Evolutionary conservation across 2,113 vertebrate genomes (phyloP).

Genomic region (Myrmecobius fasciatus): DNA sequence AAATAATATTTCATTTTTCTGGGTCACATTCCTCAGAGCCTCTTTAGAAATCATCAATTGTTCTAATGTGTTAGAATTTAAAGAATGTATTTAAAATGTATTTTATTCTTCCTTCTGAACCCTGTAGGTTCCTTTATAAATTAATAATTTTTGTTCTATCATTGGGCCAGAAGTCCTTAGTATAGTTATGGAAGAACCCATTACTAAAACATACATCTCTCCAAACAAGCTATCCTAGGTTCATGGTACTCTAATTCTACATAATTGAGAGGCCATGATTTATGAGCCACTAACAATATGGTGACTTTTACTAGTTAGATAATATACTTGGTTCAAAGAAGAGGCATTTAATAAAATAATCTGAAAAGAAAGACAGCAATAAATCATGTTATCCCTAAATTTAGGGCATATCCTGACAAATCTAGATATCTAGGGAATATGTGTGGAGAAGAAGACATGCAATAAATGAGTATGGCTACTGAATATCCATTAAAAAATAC

Average conservation of each 20-base stretch:
- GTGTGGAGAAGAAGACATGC: background rate
- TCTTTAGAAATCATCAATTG: background rate
- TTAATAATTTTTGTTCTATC: background rate
- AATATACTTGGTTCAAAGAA: background rate
- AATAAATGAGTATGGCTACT: background rate
- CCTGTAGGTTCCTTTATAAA: background rate
- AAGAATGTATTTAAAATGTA: background rate
- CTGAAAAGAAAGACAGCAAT: background rate
- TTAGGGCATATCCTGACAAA: background rate
- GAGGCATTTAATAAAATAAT: background rate
- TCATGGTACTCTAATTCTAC: background rate
- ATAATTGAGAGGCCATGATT: background rate
- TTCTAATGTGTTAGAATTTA: background rate
- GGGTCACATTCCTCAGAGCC: background rate
- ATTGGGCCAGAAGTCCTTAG: background rate
- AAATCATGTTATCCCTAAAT: background rate
- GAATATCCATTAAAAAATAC: background rate
- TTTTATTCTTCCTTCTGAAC: background rate
- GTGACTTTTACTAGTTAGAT: background rate
- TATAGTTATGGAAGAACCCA: background rate
- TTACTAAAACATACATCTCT: background rate
- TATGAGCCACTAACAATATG: background rate
- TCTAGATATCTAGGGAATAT: background rate
- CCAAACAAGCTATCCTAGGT: background rate
- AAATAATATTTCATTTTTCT: background rate